phyloP scores from a whole-genome alignment of 2,113 vertebrate species.

The Hypomesus transpacificus region DNA sequence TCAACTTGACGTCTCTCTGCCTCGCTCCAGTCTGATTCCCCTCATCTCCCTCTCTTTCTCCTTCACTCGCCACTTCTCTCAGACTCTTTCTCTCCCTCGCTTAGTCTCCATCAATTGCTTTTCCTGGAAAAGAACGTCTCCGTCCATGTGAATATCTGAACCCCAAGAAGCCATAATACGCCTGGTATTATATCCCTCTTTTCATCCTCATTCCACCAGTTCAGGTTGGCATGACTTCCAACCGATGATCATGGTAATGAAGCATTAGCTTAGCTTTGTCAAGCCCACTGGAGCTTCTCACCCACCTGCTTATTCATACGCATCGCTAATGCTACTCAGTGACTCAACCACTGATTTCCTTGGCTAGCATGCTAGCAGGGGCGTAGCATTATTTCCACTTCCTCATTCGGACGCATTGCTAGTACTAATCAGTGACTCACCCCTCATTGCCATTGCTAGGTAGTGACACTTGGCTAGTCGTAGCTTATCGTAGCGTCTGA shows the following conservation, averaged over 20 bases:
- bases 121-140: too few relatives aligned
- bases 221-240: too few relatives aligned
- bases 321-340: constrained; percentile 35
- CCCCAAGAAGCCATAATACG: too few relatives aligned
- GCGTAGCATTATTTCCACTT: constrained; percentile 14
- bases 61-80: background rate
- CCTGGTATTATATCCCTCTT: too few relatives aligned
- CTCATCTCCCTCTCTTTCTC: constrained; percentile 20
- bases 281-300: background rate
- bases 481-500: background rate
- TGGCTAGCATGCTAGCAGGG: constrained; percentile 16
- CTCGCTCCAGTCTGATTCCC: constrained; percentile 40
- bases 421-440: constrained; percentile 29
- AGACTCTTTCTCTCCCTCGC: background rate
- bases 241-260: background rate
- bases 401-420: constrained; percentile 22
- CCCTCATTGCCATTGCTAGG: background rate
- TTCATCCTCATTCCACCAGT: too few relatives aligned
- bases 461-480: background rate
- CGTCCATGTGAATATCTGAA: too few relatives aligned
- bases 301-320: background rate
- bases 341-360: background rate
- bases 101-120: background rate
- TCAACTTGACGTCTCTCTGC: constrained; percentile 54
- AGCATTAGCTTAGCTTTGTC: background rate